phyloP scores from a whole-genome alignment of 2,113 vertebrate species.

The Ptilorrhoa leucosticta region DNA sequence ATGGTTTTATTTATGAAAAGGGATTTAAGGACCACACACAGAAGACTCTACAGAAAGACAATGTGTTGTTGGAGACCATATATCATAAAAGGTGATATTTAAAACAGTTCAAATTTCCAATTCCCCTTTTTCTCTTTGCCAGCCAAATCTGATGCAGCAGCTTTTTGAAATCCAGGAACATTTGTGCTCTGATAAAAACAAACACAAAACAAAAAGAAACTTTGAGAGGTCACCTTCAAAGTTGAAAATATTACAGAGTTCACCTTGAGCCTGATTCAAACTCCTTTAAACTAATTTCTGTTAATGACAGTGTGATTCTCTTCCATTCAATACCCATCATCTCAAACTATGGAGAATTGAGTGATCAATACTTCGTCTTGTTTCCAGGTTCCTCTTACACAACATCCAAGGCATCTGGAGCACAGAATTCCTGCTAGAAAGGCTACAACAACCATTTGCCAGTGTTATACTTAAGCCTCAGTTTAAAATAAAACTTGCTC shows the following conservation, averaged over 20 bases:
- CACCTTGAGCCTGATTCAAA: neutral
- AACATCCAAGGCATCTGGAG: neutral
- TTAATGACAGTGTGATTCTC: neutral
- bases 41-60: conserved; percentile 6
- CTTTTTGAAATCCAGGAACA: neutral
- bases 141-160: neutral
- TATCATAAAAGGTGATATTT: neutral
- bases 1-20: conserved; percentile 46
- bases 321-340: neutral
- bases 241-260: neutral
- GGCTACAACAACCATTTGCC: neutral
- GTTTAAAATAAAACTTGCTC: neutral
- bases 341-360: neutral
- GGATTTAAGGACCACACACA: neutral
- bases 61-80: neutral
- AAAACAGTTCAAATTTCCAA: neutral
- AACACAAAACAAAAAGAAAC: neutral
- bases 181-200: neutral
- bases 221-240: neutral
- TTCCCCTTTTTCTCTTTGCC: neutral
- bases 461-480: neutral
- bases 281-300: neutral
- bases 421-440: neutral
- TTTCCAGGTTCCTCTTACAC: neutral
- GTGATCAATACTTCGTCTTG: neutral